Evolutionary conservation across 2,888 invertebrate genomes (phyloP), one percentile per base, ranked within the genome.

Genomic region (Dioctria rufipes): DNA sequence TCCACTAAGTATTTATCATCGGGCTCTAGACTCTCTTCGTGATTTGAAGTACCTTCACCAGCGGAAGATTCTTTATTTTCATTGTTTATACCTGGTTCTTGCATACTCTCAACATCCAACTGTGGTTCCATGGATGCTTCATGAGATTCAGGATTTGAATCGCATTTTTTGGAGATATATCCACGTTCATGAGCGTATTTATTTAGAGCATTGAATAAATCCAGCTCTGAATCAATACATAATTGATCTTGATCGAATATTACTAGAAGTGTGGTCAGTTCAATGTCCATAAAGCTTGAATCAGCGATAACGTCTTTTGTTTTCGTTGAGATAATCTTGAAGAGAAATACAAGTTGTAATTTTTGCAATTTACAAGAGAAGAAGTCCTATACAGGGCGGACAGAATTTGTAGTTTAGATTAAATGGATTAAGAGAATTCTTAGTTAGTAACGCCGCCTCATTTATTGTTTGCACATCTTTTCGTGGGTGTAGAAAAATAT

Each of bases 301-400:
- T 95, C 94, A 0, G 91, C 91, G 3, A 96, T 87, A 0, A 96
- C 94, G 84, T 95, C 94, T 83, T 92, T 92, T 0, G 96, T 96
- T 85, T 94, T 93, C 40, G 92, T 92, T 84, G 93, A 93, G 80
- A 96, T 95, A 78, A 96, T 93, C 92, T 94, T 88, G 11, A 89
- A 87, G 40, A 73, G 4, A 11, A 51, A 37, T 25, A 25, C 2
- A 13, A 69, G 13, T 11, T 51, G 25, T 54, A 54, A 1, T 11
- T n/a, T 54, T 11, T 11, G 54, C 11, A 11, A 54, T 4, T 54
- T 54, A 4, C 54, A 11, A 3, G 11, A 11, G 49, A 9, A 46
- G 9, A 9, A 46, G 9, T 46, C 49, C 2, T 6, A 46, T 46
- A 46, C 46, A 2, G 8, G 8, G 8, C 2, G 5, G 46, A 46